Percentiles rank a stretch among this genome's conserved stretches.
Conservation (phyloP, 1,140 invertebrate genomes). For the Drosophila serrata region DNA sequence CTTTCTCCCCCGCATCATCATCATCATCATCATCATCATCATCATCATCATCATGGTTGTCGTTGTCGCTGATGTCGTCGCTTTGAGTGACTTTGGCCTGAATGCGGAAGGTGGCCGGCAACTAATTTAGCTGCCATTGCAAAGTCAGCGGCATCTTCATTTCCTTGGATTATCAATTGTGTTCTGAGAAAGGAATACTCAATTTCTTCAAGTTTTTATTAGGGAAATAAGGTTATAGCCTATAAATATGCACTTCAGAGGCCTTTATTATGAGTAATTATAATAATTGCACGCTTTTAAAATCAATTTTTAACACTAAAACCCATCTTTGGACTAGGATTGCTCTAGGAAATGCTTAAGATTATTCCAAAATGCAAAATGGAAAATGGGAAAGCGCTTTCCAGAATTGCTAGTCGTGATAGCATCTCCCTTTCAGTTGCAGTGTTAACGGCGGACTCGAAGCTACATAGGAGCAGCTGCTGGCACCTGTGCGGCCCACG, state of each 20-base stretch:
- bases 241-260: too few species aligned
- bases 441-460: slow-evolving; percentile 4
- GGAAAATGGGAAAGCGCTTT: slow-evolving; percentile 6
- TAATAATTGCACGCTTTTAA: neutral
- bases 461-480: slow-evolving; percentile 25
- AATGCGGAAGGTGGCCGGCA: slow-evolving; percentile 67
- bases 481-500: slow-evolving; percentile 58
- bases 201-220: neutral
- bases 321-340: neutral
- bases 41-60: slow-evolving; percentile 22
- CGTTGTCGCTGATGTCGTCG: slow-evolving; percentile 52
- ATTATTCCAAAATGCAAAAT: neutral
- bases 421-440: slow-evolving; percentile 28
- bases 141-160: slow-evolving; percentile 62
- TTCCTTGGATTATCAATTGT: slow-evolving; percentile 27
- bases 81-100: slow-evolving; percentile 65
- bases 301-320: neutral
- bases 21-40: slow-evolving; percentile 1
- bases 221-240: too few species aligned
- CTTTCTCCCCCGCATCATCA: neutral
- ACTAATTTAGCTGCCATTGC: slow-evolving; percentile 76
- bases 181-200: slow-evolving; percentile 20
- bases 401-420: slow-evolving; percentile 8
- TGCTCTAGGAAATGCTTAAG: neutral
- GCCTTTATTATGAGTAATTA: too few species aligned